These are phyloP conservation scores for Watsonalla cultraria DNA, from an alignment of 2,888 invertebrate species.

Conservation along the genomic window DNA sequence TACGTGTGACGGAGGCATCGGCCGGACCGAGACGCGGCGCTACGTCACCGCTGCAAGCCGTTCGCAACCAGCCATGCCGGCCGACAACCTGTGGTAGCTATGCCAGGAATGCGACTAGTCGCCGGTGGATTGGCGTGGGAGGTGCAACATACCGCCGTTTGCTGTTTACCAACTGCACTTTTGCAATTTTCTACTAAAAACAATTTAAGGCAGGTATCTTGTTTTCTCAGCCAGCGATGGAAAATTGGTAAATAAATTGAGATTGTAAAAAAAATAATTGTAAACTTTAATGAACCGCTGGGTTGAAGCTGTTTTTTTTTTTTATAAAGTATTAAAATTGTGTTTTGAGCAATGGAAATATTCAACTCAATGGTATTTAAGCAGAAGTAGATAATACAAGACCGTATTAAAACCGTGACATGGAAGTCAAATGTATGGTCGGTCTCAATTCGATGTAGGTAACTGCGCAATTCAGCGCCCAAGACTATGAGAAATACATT, in stretches of 20 bases:
- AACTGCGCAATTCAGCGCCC: constrained; percentile 63
- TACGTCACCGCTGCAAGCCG: constrained; percentile 62
- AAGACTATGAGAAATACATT: constrained; percentile 58
- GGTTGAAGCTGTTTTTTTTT: too few species aligned
- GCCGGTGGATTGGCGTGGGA: constrained; percentile 64
- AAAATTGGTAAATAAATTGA: too few species aligned
- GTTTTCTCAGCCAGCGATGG: too few species aligned
- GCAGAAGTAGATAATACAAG: constrained; percentile 39
- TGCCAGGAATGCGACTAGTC: constrained; percentile 69
- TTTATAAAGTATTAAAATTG: too few species aligned
- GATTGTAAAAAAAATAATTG: too few species aligned
- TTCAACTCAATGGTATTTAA: too few species aligned
- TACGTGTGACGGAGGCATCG: constrained; percentile 21
- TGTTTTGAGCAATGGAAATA: too few species aligned
- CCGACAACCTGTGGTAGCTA: constrained; percentile 69
- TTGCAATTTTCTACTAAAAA: constrained; percentile 33
- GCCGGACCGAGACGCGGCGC: constrained; percentile 44
- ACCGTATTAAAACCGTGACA: constrained; percentile 41
- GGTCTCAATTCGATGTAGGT: constrained; percentile 41
- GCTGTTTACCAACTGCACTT: constrained; percentile 41
- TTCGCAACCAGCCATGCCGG: constrained; percentile 62
- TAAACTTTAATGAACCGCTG: too few species aligned
- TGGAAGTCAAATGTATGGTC: constrained; percentile 43
- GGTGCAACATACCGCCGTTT: constrained; percentile 48
- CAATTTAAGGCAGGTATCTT: constrained; percentile 8